Percentiles rank a stretch among this genome's conserved stretches.
Conservation (phyloP, 2,888 invertebrate genomes). For the Crepidodera aurea region DNA sequence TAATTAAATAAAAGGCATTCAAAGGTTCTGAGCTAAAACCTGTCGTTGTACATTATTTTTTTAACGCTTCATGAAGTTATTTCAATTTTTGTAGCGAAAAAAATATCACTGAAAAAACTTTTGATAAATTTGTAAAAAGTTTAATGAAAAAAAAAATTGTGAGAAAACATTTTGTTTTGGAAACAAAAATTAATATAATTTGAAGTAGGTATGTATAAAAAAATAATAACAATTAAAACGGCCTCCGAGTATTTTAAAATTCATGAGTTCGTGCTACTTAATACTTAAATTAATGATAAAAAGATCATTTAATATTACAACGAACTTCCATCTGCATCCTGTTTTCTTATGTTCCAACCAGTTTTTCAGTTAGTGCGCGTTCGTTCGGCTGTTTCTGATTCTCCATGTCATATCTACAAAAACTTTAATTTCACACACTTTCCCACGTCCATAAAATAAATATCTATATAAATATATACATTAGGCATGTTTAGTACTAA, state of each 20-base stretch:
- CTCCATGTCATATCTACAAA: slow-evolving; percentile 10
- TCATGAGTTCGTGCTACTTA: slow-evolving; percentile 23
- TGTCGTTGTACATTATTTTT: too few relatives aligned
- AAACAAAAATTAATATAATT: too few relatives aligned
- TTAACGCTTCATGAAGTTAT: too few relatives aligned
- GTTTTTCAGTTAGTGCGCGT: slow-evolving; percentile 7
- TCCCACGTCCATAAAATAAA: slow-evolving; percentile 27
- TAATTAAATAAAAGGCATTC: background rate
- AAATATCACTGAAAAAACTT: too few relatives aligned
- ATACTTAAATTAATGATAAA: slow-evolving; percentile 28
- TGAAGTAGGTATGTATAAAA: background rate
- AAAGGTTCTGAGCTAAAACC: too few relatives aligned
- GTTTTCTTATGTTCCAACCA: slow-evolving; percentile 24
- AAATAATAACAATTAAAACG: slow-evolving; percentile 6
- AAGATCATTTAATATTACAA: slow-evolving; percentile 26
- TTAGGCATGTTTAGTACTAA: too few relatives aligned
- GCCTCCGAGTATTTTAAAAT: slow-evolving; percentile 14
- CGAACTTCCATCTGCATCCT: slow-evolving; percentile 30
- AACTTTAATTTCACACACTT: slow-evolving; percentile 18
- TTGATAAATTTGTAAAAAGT: too few relatives aligned
- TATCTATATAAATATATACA: background rate
- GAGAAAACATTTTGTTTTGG: too few relatives aligned
- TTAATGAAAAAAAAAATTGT: too few relatives aligned
- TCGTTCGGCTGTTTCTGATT: background rate
- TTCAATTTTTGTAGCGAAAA: too few relatives aligned